These are phyloP conservation scores for Clupea harengus DNA, from an alignment of 2,113 vertebrate genomes.

Conservation along the genomic window DNA sequence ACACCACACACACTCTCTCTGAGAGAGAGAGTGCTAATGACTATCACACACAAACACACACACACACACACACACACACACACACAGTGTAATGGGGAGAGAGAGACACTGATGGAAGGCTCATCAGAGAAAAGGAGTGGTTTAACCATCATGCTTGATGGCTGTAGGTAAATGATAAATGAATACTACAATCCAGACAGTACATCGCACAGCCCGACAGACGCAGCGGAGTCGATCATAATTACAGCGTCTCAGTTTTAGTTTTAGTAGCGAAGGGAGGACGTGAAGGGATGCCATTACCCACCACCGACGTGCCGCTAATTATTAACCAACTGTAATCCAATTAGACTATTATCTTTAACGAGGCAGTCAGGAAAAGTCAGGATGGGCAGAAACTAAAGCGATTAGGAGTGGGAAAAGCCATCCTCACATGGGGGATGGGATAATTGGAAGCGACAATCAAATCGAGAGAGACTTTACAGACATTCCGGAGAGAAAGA, in stretches of 20 bases:
- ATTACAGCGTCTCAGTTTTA: too few relatives aligned
- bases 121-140: too few relatives aligned
- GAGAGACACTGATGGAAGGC: too few relatives aligned
- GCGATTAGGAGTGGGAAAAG: slow-evolving; percentile 5
- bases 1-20: neutral
- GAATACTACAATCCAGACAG: neutral
- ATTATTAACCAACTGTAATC: slow-evolving; percentile 39
- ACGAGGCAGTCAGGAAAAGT: slow-evolving; percentile 4
- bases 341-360: slow-evolving; percentile 39
- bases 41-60: too few relatives aligned
- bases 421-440: slow-evolving; percentile 18
- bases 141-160: neutral
- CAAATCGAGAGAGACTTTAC: neutral
- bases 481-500: neutral
- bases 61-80: too few relatives aligned
- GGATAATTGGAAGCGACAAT: slow-evolving; percentile 25
- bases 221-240: too few relatives aligned
- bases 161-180: neutral
- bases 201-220: too few relatives aligned
- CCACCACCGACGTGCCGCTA: neutral
- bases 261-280: neutral
- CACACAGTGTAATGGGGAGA: too few relatives aligned
- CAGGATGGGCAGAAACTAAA: neutral
- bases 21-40: too few relatives aligned
- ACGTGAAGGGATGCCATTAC: neutral